Conservation (phyloP, 2,113 vertebrate genomes). For the Melanotaenia duboulayi region DNA sequence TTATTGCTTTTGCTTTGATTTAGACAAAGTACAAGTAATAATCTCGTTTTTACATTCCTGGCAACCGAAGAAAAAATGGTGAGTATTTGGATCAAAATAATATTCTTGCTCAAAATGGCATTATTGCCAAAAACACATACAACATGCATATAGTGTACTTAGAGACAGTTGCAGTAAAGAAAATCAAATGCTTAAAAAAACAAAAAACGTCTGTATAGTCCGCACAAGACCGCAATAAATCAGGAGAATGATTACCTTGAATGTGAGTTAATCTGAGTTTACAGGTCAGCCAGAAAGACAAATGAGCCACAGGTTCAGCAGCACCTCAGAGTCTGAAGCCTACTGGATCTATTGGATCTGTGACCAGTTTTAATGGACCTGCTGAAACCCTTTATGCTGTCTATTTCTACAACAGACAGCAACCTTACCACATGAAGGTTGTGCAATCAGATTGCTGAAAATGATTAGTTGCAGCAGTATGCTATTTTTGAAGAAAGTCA, state of each 20-base stretch:
- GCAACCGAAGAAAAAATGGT: not conserved
- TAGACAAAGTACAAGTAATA: not conserved
- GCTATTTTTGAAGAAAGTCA: slow-evolving; percentile 10
- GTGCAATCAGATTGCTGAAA: not conserved
- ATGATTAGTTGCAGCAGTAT: not conserved
- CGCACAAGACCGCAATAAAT: slow-evolving; percentile 56
- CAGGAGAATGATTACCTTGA: slow-evolving; percentile 66
- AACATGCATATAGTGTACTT: not conserved
- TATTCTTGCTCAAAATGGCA: not conserved
- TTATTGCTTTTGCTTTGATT: not conserved
- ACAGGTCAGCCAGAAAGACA: slow-evolving; percentile 48
- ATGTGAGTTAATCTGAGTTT: slow-evolving; percentile 66
- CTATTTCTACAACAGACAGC: not conserved
- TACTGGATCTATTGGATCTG: slow-evolving; percentile 21
- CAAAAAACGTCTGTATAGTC: slow-evolving; percentile 34
- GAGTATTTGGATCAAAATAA: slow-evolving; percentile 1
- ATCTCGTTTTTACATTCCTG: slow-evolving; percentile 7
- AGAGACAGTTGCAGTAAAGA: not conserved
- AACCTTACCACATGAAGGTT: too few species aligned
- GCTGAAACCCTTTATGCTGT: slow-evolving; percentile 4
- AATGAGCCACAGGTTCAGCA: slow-evolving; percentile 48
- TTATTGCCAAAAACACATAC: not conserved
- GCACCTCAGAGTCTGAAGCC: slow-evolving; percentile 13
- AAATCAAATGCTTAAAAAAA: not conserved
- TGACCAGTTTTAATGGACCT: slow-evolving; percentile 28